A percentile compares a stretch with the other conserved stretches of the same genome.
Evolutionary conservation across 2,113 vertebrate genomes (phyloP).

Genomic region (Gambusia holbrooki): DNA sequence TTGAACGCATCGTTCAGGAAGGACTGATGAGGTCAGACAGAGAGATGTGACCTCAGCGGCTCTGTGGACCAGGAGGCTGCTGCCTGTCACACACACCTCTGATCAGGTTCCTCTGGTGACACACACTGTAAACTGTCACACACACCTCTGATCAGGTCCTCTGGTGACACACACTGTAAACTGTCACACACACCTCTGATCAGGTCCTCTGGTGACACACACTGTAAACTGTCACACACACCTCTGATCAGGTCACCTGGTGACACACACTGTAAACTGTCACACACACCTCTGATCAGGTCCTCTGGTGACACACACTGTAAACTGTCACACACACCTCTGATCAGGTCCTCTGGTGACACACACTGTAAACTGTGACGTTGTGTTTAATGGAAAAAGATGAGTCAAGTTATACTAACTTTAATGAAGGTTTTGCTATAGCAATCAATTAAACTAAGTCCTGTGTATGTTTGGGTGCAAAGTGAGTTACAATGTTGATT

Average conservation of each 20-base stretch:
- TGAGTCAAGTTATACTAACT: no score
- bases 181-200: slow-evolving; percentile 9
- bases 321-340: not conserved
- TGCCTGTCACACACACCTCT: not conserved
- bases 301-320: not conserved
- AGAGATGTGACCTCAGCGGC: slow-evolving; percentile 5
- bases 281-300: slow-evolving; percentile 7
- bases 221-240: not conserved
- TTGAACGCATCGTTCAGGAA: slow-evolving; percentile 30
- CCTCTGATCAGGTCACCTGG: not conserved
- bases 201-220: not conserved
- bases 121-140: not conserved
- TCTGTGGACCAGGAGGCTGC: slow-evolving; percentile 5
- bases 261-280: not conserved
- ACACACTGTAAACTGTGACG: not conserved
- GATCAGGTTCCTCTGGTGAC: slow-evolving; percentile 5
- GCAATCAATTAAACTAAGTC: no score
- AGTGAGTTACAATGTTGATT: no score
- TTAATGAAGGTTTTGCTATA: no score
- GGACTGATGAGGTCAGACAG: slow-evolving; percentile 36
- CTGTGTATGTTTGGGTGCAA: no score
- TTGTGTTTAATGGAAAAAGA: no score
- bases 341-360: not conserved
- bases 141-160: slow-evolving; percentile 8
- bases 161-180: no score